phyloP scores from a whole-genome alignment of 2,888 invertebrate genomes.

The Philhelius pedissequus region DNA sequence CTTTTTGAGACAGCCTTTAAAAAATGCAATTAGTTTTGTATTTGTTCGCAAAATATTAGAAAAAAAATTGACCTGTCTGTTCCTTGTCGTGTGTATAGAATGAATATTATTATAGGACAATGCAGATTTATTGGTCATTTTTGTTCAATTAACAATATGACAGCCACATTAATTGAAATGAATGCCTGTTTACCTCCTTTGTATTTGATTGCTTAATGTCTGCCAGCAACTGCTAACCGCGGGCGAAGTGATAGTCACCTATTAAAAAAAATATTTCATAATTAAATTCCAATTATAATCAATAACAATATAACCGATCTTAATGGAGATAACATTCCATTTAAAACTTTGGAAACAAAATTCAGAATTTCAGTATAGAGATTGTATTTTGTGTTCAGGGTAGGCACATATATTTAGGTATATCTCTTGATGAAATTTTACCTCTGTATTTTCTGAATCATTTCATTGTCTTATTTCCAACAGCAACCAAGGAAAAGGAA shows the following conservation, averaged over 20 bases:
- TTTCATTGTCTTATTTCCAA: no score
- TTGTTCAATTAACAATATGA: slow-evolving; percentile 1
- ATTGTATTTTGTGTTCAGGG: no score
- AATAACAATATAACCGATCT: slow-evolving; percentile 23
- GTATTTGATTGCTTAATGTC: background rate
- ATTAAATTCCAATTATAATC: slow-evolving; percentile 38
- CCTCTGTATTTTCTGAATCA: no score
- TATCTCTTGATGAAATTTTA: no score
- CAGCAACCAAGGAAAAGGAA: no score
- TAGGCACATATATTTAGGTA: no score
- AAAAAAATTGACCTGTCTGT: no score
- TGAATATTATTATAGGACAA: no score
- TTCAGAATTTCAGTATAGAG: background rate
- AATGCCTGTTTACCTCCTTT: background rate
- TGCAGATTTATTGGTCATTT: slow-evolving; percentile 2
- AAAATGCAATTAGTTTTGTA: no score
- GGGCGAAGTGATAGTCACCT: background rate
- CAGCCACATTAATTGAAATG: slow-evolving; percentile 8
- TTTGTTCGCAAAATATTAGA: no score
- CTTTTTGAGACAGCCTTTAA: no score
- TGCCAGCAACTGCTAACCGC: background rate
- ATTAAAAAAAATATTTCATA: slow-evolving; percentile 6
- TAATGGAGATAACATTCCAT: background rate
- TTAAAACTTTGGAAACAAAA: background rate
- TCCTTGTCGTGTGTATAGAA: no score